phyloP scores from a whole-genome alignment of 2,888 invertebrate genomes.

The Galeruca laticollis region DNA sequence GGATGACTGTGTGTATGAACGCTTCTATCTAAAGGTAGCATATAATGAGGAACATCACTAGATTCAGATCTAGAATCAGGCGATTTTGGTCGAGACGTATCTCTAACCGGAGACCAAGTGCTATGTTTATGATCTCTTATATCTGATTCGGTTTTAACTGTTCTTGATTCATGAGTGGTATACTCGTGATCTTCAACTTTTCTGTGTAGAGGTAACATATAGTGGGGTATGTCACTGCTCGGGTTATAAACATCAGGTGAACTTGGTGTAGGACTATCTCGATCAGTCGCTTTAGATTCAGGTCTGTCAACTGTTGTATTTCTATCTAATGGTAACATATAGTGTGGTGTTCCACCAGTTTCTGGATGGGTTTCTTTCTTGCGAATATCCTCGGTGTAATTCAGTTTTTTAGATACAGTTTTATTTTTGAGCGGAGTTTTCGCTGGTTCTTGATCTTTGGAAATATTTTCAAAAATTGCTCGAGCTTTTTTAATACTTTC shows the following conservation, averaged over 20 bases:
- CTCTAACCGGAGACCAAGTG: not conserved
- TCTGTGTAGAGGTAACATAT: slow-evolving; percentile 62
- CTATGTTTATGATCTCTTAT: not conserved
- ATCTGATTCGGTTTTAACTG: not conserved
- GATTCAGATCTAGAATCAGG: slow-evolving; percentile 11
- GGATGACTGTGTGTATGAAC: not conserved
- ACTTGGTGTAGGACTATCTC: slow-evolving; percentile 40
- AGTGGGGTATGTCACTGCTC: slow-evolving; percentile 56
- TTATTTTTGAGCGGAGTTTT: slow-evolving; percentile 53
- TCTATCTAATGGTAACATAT: slow-evolving; percentile 57
- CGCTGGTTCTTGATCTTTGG: slow-evolving; percentile 59
- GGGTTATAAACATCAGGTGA: slow-evolving; percentile 40
- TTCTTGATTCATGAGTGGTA: not conserved
- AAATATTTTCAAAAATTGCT: slow-evolving; percentile 77
- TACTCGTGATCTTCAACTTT: slow-evolving; percentile 8
- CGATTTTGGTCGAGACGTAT: not conserved
- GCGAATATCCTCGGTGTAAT: not conserved
- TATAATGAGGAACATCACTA: slow-evolving; percentile 39
- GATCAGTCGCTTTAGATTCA: slow-evolving; percentile 39
- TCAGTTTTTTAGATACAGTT: not conserved
- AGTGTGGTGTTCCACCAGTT: slow-evolving; percentile 52
- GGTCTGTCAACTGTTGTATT: not conserved
- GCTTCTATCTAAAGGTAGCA: slow-evolving; percentile 39
- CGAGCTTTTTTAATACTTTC: slow-evolving; percentile 80
- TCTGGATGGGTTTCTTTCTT: not conserved